phyloP scores from a whole-genome alignment of 2,113 vertebrate genomes.

The Raja brachyura region DNA sequence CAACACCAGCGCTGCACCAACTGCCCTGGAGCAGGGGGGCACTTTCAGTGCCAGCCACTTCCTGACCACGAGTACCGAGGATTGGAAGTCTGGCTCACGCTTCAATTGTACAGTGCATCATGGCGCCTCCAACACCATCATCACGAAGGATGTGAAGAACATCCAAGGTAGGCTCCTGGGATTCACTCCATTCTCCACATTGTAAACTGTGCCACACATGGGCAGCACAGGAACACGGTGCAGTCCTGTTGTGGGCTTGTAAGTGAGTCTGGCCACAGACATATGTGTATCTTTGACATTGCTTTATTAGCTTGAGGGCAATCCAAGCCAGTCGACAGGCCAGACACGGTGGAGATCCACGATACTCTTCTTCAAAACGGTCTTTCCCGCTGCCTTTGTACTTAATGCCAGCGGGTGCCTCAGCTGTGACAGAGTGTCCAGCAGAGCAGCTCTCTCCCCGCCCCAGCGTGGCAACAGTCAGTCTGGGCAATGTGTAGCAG shows the following conservation, averaged over 20 bases:
- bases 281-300: not conserved
- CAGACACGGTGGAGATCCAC: not conserved
- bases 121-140: not conserved
- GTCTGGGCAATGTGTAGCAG: not conserved
- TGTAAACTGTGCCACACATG: not conserved
- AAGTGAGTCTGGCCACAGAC: not conserved
- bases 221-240: not conserved
- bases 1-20: not conserved
- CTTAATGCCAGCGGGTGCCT: not conserved
- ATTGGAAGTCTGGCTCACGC: not conserved
- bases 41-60: constrained; percentile 19
- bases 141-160: not conserved
- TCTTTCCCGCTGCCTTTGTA: not conserved
- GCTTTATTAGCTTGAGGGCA: no score
- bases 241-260: not conserved
- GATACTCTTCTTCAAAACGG: no score
- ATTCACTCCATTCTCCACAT: not conserved
- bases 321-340: no score
- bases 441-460: not conserved
- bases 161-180: not conserved
- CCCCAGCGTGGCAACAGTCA: no score
- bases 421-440: not conserved
- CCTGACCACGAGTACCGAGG: not conserved
- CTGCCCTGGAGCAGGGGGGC: not conserved
- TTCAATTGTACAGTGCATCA: not conserved